Evolutionary conservation across 2,888 invertebrate species (phyloP), one percentile per base, ranked within the genome.

Genomic region (Drosophila rellima): DNA sequence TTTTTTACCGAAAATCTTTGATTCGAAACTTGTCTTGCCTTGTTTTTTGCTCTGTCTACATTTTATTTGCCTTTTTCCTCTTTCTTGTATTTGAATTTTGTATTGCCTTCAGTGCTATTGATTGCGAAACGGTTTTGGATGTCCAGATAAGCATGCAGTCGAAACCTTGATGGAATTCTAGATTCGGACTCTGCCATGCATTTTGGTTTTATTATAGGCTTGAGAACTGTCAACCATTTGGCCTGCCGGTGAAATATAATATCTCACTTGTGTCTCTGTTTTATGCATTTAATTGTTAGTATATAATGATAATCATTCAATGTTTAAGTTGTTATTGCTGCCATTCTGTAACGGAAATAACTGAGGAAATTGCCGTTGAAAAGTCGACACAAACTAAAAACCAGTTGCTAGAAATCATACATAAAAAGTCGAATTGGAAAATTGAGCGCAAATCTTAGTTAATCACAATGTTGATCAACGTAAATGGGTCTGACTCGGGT

Each of bases 31-130:
- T 88, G 76, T 79, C 76, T 85, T 78, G 71, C 74, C 86, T 80
- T 82, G 78, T 68, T 72, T 82, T 75, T 74, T 78, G 74, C 81
- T 78, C 73, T 68, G 61, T 73, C 62, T 79, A 40, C 62, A 73
- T 75, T 54, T 52, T 35, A n/a, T 31, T 77, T 78, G 70, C 67
- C 35, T 39, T 60, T 80, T 70, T 60, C 57, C 51, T 60, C 50
- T 61, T 64, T 61, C 50, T 64, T 62, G 54, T 57, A 54, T 67
- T 70, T 64, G 62, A 45, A 66, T 73, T 65, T 70, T 87, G 88
- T 88, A 93, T 94, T 95, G 95, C 96, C 95, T 96, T 96, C 95
- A 95, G 94, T 88, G 94, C 96, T 96, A 96, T 96, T 96, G 96
- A 94, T 60, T 69, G 31, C 68, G 69, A 82, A 93, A 93, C 95